These are phyloP conservation scores for Hippocampus zosterae DNA, from an alignment of 2,113 vertebrate genomes.

Conservation along the genomic window DNA sequence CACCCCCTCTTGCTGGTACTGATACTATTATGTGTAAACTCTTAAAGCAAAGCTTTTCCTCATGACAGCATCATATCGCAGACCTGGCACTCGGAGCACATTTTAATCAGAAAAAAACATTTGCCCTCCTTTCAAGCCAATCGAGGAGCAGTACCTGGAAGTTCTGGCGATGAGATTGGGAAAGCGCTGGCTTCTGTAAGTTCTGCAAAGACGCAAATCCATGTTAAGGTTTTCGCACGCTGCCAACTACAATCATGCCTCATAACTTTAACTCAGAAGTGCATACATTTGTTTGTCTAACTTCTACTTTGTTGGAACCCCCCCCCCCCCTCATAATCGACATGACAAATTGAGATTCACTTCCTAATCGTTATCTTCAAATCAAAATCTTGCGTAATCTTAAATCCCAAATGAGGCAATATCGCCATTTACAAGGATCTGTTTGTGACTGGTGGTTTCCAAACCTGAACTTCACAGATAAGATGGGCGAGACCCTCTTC, in stretches of 20 bases:
- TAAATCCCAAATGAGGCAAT: no score
- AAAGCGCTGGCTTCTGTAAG: slow-evolving; percentile 97
- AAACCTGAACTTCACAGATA: no score
- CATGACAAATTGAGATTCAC: no score
- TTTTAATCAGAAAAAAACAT: background rate
- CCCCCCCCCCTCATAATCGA: no score
- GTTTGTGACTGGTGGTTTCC: no score
- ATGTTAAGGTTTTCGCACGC: background rate
- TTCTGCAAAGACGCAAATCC: background rate
- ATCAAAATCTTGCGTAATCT: no score
- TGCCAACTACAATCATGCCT: background rate
- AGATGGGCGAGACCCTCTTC: no score
- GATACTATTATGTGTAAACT: slow-evolving; percentile 58
- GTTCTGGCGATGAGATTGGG: slow-evolving; percentile 93
- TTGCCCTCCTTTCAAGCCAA: slow-evolving; percentile 67
- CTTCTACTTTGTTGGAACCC: no score
- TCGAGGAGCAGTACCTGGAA: slow-evolving; percentile 79
- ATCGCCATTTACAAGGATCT: no score
- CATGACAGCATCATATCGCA: background rate
- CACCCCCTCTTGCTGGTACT: slow-evolving; percentile 52
- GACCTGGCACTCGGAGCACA: background rate
- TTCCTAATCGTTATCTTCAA: no score
- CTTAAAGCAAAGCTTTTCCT: background rate
- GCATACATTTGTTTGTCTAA: no score
- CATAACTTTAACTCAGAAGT: no score